A percentile compares a stretch with the other conserved stretches of the same genome.
These are phyloP conservation scores for Teleopsis dalmanni DNA, from an alignment of 1,140 invertebrate genomes.

Conservation along the genomic window DNA sequence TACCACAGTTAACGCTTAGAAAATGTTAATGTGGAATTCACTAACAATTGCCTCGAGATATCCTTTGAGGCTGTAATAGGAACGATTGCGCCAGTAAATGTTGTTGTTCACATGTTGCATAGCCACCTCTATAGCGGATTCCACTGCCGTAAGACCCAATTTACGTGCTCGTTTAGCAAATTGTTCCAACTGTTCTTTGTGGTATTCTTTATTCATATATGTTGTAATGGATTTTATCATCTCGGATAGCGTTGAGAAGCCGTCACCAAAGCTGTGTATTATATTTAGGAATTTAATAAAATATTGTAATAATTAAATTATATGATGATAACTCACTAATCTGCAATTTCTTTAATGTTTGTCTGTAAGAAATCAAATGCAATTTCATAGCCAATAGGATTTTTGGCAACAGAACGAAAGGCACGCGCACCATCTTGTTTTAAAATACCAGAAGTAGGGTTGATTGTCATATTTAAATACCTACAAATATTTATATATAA, in stretches of 20 bases:
- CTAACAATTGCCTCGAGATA: conserved; percentile 37
- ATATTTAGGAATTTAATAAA: conserved; percentile 1
- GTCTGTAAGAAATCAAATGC: conserved; percentile 48
- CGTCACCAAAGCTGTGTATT: conserved; percentile 45
- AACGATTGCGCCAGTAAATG: conserved; percentile 40
- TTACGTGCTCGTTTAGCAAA: conserved; percentile 28
- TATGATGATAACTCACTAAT: conserved; percentile 44
- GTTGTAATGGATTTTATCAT: conserved; percentile 47
- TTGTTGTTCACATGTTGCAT: conserved; percentile 41
- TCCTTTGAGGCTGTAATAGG: conserved; percentile 33
- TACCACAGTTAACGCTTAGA: conserved; percentile 24
- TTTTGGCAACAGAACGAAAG: conserved; percentile 43
- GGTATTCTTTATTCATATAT: conserved; percentile 48
- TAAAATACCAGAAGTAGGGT: conserved; percentile 45
- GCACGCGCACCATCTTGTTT: conserved; percentile 49
- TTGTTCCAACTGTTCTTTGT: conserved; percentile 33
- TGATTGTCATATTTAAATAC: conserved; percentile 47
- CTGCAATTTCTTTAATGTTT: conserved; percentile 43
- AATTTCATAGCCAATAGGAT: conserved; percentile 47
- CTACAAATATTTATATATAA: conserved; percentile 19
- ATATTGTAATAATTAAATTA: neutral
- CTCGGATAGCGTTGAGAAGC: conserved; percentile 47
- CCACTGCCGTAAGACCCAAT: conserved; percentile 32
- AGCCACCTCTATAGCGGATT: conserved; percentile 34
- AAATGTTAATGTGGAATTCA: conserved; percentile 40